Evolutionary conservation across 2,888 invertebrate genomes (phyloP).

Genomic region (Scelioninae gen. 1): DNA sequence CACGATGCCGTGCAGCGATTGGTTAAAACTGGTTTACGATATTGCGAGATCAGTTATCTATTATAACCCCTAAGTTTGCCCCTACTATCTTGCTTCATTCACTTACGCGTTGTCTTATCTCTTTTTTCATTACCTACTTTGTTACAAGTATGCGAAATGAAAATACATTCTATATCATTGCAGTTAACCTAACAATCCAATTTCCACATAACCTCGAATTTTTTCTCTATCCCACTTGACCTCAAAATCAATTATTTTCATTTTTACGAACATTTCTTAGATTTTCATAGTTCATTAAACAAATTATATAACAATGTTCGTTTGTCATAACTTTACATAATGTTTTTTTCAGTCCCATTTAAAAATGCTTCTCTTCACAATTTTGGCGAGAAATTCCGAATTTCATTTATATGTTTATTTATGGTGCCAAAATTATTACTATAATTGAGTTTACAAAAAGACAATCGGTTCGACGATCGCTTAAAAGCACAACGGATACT

Average conservation of each 20-base stretch:
- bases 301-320: not conserved
- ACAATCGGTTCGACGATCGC: constrained; percentile 52
- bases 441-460: constrained; percentile 28
- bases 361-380: not conserved
- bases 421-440: constrained; percentile 1
- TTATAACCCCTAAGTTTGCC: constrained; percentile 65
- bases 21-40: constrained; percentile 61
- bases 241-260: not conserved
- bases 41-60: constrained; percentile 66
- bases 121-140: constrained; percentile 63
- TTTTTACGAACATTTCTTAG: not conserved
- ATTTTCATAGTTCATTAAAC: not conserved
- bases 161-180: constrained; percentile 15
- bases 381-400: not conserved
- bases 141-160: constrained; percentile 38
- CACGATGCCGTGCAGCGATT: constrained; percentile 38
- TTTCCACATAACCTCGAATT: not conserved
- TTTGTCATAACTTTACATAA: not conserved
- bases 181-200: not conserved
- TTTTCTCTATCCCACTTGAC: not conserved
- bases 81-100: constrained; percentile 64
- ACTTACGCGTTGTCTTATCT: constrained; percentile 65
- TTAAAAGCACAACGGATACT: constrained; percentile 64
- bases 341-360: no score
- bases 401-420: not conserved